phyloP scores from a whole-genome alignment of 2,113 vertebrate species.

The Aplodontia rufa region DNA sequence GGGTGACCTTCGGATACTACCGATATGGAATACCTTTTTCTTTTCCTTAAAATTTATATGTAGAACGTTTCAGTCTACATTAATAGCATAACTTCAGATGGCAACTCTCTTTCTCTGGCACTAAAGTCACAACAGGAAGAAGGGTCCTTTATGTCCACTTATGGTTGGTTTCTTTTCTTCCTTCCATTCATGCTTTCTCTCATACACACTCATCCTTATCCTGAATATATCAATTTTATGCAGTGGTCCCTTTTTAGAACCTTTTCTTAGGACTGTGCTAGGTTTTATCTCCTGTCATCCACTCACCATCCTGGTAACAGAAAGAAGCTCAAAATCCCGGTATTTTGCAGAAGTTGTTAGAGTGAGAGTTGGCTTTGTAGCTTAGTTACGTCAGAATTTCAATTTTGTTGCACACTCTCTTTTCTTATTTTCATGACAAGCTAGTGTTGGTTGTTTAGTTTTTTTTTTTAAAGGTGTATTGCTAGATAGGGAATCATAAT shows the following conservation, averaged over 20 bases:
- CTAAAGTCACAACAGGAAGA: neutral
- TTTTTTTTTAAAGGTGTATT: neutral
- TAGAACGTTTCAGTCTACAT: neutral
- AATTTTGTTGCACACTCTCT: neutral
- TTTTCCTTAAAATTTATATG: neutral
- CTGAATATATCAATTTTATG: neutral
- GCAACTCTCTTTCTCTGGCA: neutral
- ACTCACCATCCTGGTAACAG: neutral
- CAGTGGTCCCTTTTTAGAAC: neutral
- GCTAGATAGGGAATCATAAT: neutral
- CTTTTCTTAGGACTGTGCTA: neutral
- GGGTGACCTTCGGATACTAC: neutral
- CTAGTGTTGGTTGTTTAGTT: neutral
- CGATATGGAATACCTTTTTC: neutral
- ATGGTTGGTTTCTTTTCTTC: neutral
- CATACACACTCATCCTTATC: neutral
- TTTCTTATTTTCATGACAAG: neutral
- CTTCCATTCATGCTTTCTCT: neutral
- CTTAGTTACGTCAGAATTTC: neutral
- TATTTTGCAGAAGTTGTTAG: neutral
- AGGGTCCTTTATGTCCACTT: neutral
- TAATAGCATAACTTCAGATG: neutral
- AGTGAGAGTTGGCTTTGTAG: neutral
- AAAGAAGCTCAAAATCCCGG: neutral
- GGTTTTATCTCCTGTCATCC: neutral